Conservation (phyloP, 2,888 invertebrate genomes). For the Agapetus fuscipes region DNA sequence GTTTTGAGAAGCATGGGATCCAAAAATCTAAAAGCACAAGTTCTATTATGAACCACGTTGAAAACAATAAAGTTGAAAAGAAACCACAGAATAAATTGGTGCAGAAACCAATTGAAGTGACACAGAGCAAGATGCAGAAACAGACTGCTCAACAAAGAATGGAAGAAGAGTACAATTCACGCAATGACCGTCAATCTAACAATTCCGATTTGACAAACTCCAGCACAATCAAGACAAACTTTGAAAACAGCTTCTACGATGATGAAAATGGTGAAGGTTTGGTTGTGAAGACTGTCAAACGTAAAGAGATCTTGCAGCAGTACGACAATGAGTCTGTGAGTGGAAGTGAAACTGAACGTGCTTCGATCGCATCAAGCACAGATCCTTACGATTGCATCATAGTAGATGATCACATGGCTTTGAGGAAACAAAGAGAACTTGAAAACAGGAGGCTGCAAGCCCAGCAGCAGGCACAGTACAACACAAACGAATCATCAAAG, state of each 20-base stretch:
- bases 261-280: slow-evolving; percentile 56
- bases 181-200: slow-evolving; percentile 35
- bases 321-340: slow-evolving; percentile 46
- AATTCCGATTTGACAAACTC: slow-evolving; percentile 42
- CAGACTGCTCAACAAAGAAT: slow-evolving; percentile 29
- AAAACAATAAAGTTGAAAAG: slow-evolving; percentile 32
- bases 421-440: slow-evolving; percentile 43
- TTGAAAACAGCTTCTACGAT: slow-evolving; percentile 57
- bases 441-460: slow-evolving; percentile 36
- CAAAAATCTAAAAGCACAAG: slow-evolving; percentile 42
- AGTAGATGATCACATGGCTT: slow-evolving; percentile 64
- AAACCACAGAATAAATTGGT: slow-evolving; percentile 15
- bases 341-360: slow-evolving; percentile 53
- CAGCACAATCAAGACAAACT: slow-evolving; percentile 45
- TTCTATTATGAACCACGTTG: slow-evolving; percentile 40
- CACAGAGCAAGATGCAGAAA: slow-evolving; percentile 39
- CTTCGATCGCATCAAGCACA: slow-evolving; percentile 58
- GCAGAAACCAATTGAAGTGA: slow-evolving; percentile 17
- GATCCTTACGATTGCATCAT: slow-evolving; percentile 76
- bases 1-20: slow-evolving; percentile 25
- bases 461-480: slow-evolving; percentile 25
- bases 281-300: slow-evolving; percentile 61
- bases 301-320: slow-evolving; percentile 62
- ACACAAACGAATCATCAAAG: slow-evolving; percentile 11
- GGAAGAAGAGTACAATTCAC: slow-evolving; percentile 31